Evolutionary conservation across 2,113 vertebrate genomes (phyloP), one percentile per base, ranked within the genome.

Genomic region (Pachycephala philippinensis): DNA sequence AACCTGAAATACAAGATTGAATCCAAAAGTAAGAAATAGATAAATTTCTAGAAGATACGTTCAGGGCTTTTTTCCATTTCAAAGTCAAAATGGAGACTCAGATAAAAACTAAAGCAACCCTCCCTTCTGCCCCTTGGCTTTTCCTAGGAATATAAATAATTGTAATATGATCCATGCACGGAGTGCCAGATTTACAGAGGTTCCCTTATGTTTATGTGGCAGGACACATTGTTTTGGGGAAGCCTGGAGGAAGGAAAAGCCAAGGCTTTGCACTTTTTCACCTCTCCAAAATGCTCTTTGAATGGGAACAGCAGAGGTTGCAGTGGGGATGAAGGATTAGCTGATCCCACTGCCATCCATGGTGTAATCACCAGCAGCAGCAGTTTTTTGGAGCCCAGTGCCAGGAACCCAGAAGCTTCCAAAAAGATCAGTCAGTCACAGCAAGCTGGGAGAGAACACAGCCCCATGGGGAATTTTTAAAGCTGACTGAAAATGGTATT

Each of bases 21-120:
- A 74, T 74, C 75, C 79, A 93, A 93, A 91, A 87, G 82, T 54
- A 91, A 94, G 76, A 91, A 91, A 93, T 18, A 84, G 86, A 90
- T 90, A 87, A 54, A 93, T 81, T 95, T 95, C 76, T 81, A 89
- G 54, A 82, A 81, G 64, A 90, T 72, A 42, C 1, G 0, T 49
- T 42, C 19, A 37, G 17, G 24, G 9, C 2, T 33, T 47, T n/a
- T 30, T 17, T 1, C 33, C 24, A 57, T 92, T 93, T 92, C 69
- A 92, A 87, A 95, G 52, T 75, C 45, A 93, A 94, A 95, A 90
- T n/a, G n/a, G 72, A 92, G 56, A 66, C 13, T 44, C 31, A 79
- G 79, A 92, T 92, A 81, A 90, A 95, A 93, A 71, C 19, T 68
- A 86, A 96, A 90, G 59, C n/a, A 83, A 26, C 19, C 14, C 42